Base-by-base conservation (phyloP, 2,888 invertebrate species). In the Temnothorax unifasciatus region DNA sequence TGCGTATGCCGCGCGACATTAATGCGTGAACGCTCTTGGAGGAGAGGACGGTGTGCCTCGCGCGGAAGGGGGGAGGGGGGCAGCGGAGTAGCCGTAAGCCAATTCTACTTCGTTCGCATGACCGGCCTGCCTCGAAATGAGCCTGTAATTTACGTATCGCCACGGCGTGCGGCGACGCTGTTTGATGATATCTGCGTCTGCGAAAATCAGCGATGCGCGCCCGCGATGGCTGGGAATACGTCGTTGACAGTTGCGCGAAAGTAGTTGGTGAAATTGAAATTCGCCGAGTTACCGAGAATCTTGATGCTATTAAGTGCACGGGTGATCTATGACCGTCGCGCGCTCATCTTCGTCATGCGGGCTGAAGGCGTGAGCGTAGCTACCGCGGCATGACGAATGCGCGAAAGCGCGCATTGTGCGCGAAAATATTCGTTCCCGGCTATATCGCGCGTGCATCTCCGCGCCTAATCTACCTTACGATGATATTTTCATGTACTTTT, bases 1-100 rank as follows among this genome's bases (percentile, higher is more conserved):
- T 91, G 88, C 91, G 91, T 90, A 88, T 74, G 85, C 85, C 63
- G 47, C 74, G 83, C 74, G 83, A 86, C 90, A 90, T 90, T 90
- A 90, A 90, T 89, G 87, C 86, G 84, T 75, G 86, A 68, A 88
- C 85, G 85, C 85, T 86, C 82, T 83, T 76, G 74, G 74, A 54
- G 63, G 81, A 68, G 74, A 63, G 83, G 41, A 66, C n/a, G 15
- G 54, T 47, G 54, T 29, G 29, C 3, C 29, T 41, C 44, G 44
- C 41, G 29, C 6, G 47, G n/a, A n/a, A n/a, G 52, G 47, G n/a
- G 25, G 64, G 25, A 76, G 81, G 75, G 38, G 38, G 38, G 1
- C 6, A 38, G 38, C 38, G 38, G 34, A 4, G 6, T 34, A 34
- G 34, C 34, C 75, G 54, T n/a, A 59, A 64, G 71, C 57, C 64